Percentiles rank a stretch among this genome's conserved stretches.
These are phyloP conservation scores for Polydrusus cervinus DNA, from an alignment of 2,888 invertebrate species.

Conservation along the genomic window DNA sequence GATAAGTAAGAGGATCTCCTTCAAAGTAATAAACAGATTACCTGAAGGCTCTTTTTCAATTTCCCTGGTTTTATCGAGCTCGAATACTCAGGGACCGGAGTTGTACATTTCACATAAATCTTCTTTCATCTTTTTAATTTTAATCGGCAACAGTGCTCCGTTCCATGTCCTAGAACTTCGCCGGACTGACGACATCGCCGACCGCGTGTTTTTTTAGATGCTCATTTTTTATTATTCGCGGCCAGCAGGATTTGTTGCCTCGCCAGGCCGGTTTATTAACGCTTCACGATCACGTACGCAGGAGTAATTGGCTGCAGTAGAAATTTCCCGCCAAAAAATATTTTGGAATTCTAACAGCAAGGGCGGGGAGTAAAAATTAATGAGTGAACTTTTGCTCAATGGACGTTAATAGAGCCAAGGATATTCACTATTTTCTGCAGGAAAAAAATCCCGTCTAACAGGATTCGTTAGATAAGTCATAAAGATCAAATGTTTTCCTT, in stretches of 20 bases:
- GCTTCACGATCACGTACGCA: constrained; percentile 22
- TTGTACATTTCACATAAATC: not conserved
- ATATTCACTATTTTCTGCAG: too few relatives aligned
- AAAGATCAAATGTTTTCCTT: too few relatives aligned
- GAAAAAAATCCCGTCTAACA: too few relatives aligned
- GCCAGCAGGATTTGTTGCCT: constrained; percentile 33
- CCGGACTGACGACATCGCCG: constrained; percentile 45
- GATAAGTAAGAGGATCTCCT: too few relatives aligned
- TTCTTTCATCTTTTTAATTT: constrained; percentile 22
- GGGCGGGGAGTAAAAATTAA: too few relatives aligned
- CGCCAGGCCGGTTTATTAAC: constrained; percentile 8
- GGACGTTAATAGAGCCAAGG: not conserved
- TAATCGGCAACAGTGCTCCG: constrained; percentile 38
- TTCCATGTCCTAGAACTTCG: constrained; percentile 51
- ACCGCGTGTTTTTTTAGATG: constrained; percentile 36
- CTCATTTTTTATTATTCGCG: constrained; percentile 32
- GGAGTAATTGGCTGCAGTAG: constrained; percentile 2
- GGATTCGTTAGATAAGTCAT: too few relatives aligned
- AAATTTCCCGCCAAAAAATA: constrained; percentile 25
- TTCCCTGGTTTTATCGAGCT: too few relatives aligned
- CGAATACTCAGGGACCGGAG: too few relatives aligned
- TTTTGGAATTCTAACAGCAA: not conserved
- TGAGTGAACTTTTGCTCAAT: too few relatives aligned
- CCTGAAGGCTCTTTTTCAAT: too few relatives aligned
- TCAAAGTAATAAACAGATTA: too few relatives aligned